Percentiles rank a stretch among this genome's conserved stretches.
Evolutionary conservation across 2,113 vertebrate genomes (phyloP).

Genomic region (Lota lota): DNA sequence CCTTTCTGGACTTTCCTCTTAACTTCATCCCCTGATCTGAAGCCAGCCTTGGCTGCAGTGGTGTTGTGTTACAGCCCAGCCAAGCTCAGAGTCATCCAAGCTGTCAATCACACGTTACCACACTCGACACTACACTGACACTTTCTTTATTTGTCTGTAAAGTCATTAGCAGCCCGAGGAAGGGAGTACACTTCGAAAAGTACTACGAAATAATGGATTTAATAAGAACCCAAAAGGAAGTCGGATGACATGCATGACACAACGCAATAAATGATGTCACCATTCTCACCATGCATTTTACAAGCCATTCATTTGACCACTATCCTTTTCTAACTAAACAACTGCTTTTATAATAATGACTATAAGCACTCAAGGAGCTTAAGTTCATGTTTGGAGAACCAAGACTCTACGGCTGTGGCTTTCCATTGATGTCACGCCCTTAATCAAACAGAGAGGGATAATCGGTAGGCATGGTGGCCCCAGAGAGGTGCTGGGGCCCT

Average conservation of each 20-base stretch:
- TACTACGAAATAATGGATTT: no score
- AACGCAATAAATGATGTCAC: no score
- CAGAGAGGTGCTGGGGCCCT: slow-evolving; percentile 17
- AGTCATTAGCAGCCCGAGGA: no score
- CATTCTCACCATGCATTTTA: no score
- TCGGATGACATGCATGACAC: not conserved
- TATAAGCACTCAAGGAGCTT: not conserved
- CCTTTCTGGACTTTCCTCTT: not conserved
- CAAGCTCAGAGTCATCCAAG: slow-evolving; percentile 7
- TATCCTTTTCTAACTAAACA: not conserved
- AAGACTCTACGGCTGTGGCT: slow-evolving; percentile 4
- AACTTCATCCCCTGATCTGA: slow-evolving; percentile 7
- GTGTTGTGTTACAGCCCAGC: slow-evolving; percentile 32
- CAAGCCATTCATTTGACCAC: no score
- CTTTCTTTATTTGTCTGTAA: no score
- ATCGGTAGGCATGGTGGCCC: slow-evolving; percentile 28
- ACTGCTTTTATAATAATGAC: no score
- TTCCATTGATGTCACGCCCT: slow-evolving; percentile 28
- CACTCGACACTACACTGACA: slow-evolving; percentile 12
- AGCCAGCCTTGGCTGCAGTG: slow-evolving; percentile 7
- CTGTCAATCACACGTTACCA: slow-evolving; percentile 2
- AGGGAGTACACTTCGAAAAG: no score
- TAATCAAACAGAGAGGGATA: slow-evolving; percentile 34
- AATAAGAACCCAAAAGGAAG: no score
- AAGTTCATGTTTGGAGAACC: no score